These are phyloP conservation scores for Stictocephala bisonia DNA, from an alignment of 2,888 invertebrate genomes.

Conservation along the genomic window DNA sequence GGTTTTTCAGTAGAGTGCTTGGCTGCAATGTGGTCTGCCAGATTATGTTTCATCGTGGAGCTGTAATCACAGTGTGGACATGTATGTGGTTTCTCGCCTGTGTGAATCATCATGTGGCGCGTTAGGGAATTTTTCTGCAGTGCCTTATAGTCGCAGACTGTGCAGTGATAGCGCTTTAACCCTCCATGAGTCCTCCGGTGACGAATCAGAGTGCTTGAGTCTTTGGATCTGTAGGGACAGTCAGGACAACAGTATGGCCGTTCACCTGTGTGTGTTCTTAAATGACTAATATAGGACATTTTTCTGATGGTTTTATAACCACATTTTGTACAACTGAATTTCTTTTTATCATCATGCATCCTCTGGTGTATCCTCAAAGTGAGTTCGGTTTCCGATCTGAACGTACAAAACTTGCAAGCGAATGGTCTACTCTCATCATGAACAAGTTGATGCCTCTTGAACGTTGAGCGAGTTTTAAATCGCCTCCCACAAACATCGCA, in stretches of 20 bases:
- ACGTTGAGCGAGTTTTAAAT: slow-evolving; percentile 11
- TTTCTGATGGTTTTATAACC: slow-evolving; percentile 19
- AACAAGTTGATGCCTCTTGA: background rate
- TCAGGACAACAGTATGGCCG: slow-evolving; percentile 13
- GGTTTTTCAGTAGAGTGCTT: slow-evolving; percentile 15
- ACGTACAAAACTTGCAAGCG: slow-evolving; percentile 11
- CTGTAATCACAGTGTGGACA: slow-evolving; percentile 14
- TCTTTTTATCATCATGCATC: slow-evolving; percentile 21
- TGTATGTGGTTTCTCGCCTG: slow-evolving; percentile 7
- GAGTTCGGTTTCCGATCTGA: slow-evolving; percentile 8
- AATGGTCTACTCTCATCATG: slow-evolving; percentile 34
- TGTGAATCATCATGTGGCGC: slow-evolving; percentile 14
- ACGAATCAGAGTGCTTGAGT: slow-evolving; percentile 19
- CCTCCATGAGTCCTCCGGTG: slow-evolving; percentile 26
- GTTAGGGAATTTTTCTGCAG: slow-evolving; percentile 6
- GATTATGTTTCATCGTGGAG: background rate
- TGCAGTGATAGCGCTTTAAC: slow-evolving; percentile 7
- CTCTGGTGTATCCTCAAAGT: slow-evolving; percentile 12
- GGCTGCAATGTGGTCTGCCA: slow-evolving; percentile 10
- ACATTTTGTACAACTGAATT: slow-evolving; percentile 15
- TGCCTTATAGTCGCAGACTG: slow-evolving; percentile 8
- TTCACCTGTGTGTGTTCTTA: slow-evolving; percentile 7
- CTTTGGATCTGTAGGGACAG: slow-evolving; percentile 21
- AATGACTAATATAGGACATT: slow-evolving; percentile 18
- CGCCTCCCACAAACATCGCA: slow-evolving; percentile 26